Evolutionary conservation across 2,797 vertebrate genomes (phyloP).

Genomic region (Dipus sagitta): DNA sequence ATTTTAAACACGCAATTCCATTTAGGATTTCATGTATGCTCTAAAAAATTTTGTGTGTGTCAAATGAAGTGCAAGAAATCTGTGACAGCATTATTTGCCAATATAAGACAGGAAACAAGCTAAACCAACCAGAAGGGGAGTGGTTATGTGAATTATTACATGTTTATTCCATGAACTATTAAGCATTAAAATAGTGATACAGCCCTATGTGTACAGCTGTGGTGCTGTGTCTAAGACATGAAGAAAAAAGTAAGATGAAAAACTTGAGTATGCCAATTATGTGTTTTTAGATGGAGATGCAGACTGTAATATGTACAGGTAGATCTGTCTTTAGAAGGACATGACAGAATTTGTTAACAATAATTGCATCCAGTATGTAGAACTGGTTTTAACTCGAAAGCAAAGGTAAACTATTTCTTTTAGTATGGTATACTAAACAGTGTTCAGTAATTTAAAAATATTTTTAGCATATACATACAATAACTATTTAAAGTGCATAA

Average conservation of each 20-base stretch:
- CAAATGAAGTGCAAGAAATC: slow-evolving; percentile 37
- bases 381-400: slow-evolving; percentile 27
- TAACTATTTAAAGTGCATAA: slow-evolving; percentile 40
- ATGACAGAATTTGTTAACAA: background rate
- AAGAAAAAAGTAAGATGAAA: background rate
- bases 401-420: slow-evolving; percentile 44
- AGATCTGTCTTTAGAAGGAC: background rate
- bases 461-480: slow-evolving; percentile 3
- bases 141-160: slow-evolving; percentile 41
- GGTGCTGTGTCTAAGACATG: background rate
- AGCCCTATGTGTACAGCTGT: background rate
- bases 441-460: slow-evolving; percentile 40
- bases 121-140: background rate
- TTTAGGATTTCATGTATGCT: slow-evolving; percentile 47
- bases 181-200: background rate
- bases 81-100: slow-evolving; percentile 53
- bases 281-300: background rate
- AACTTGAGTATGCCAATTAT: slow-evolving; percentile 39
- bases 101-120: slow-evolving; percentile 40
- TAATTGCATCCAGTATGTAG: slow-evolving; percentile 28
- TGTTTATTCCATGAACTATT: slow-evolving; percentile 24
- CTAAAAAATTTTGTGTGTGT: slow-evolving; percentile 45
- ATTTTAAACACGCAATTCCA: slow-evolving; percentile 61
- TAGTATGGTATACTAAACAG: background rate
- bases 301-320: background rate